Base-by-base conservation (phyloP, 2,113 vertebrate genomes). In the Isichthys henryi region DNA sequence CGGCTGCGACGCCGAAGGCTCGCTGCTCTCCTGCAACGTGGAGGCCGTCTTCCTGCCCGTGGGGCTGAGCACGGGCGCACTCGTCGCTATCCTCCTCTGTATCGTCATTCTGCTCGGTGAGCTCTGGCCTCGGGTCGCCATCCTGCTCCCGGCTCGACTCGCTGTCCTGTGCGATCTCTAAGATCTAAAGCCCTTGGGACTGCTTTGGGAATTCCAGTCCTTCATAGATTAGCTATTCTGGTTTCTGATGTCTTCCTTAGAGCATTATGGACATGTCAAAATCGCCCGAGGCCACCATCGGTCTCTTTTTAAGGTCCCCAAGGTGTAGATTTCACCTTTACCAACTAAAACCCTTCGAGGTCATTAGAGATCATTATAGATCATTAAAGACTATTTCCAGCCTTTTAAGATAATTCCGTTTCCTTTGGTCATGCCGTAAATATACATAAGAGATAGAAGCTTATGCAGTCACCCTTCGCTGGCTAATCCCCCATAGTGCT, bases 21-120 rank as follows among this genome's bases (percentile, higher is more conserved):
- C 96, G 21, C 95, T 99, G 92, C 90, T 99, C n/a, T 98, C 97
- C 5, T 99, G 98, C 94, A 98, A 97, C 0, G 97, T 97, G 2
- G 98, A 99, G 93, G 98, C 98, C 91, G 96, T 99, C 93, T 98
- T 99, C 91, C 95, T 99, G 49, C 98, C 98, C 10, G 98, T 99
- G 17, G 98, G 98, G 80, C 97, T 99, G 70, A 99, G 98, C 95
- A 99, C 98, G 0, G 98, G 98, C 35, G 98, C 98, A 0, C 93
- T 99, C 92, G 95, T 99, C 53, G 98, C 98, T 91, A 99, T 99
- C 90, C 95, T 99, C 46, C 93, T 99, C 56, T 99, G 98, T 90
- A 97, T 99, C 91, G 86, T 98, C 93, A 98, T 99, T 92, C 95
- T 99, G 83, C 93, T 99, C 94, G 98, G 98, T 99, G 91, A 95